These are phyloP conservation scores for Saccostrea echinata DNA, from an alignment of 1,140 invertebrate genomes.

Conservation along the genomic window DNA sequence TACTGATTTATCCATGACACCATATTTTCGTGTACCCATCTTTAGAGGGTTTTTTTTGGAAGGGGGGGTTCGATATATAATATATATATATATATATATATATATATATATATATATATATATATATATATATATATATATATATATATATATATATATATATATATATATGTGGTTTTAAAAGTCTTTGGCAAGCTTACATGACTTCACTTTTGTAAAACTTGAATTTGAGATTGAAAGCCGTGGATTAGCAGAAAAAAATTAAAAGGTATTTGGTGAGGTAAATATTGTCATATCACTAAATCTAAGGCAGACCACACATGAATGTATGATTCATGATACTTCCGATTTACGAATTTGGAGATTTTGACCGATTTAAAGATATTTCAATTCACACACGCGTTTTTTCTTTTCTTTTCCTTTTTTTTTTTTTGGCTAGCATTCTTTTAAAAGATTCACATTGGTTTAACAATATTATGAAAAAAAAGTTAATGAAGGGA, in stretches of 20 bases:
- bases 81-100: no score
- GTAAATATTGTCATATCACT: no score
- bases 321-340: constrained; percentile 4
- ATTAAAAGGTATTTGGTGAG: neutral
- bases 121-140: no score
- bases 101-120: no score
- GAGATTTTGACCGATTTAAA: neutral
- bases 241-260: neutral
- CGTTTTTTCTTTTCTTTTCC: neutral
- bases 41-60: no score
- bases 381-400: neutral
- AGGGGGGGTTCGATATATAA: neutral
- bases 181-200: neutral
- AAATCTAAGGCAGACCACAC: neutral
- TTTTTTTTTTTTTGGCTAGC: neutral
- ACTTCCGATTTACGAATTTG: constrained; percentile 1
- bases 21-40: no score
- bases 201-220: neutral
- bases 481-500: no score
- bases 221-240: neutral
- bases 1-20: no score
- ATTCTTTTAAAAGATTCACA: neutral
- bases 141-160: no score
- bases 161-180: neutral
- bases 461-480: neutral